Percentiles rank a stretch among this genome's conserved stretches.
phyloP scores from a whole-genome alignment of 1,140 invertebrate species.

The Pseudomyrmex cubaensis region DNA sequence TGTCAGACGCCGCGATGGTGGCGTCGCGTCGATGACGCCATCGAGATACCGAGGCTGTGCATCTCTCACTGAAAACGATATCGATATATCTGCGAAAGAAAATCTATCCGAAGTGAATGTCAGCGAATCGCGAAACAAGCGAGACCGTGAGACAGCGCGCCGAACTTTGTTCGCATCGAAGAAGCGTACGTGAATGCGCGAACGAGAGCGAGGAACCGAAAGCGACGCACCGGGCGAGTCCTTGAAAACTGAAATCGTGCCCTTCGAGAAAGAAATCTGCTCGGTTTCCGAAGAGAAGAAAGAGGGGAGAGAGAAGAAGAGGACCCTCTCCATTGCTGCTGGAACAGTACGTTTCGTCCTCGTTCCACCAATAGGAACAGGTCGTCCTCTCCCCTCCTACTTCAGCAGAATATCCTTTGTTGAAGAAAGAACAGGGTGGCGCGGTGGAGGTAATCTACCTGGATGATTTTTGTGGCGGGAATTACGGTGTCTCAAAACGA shows the following conservation, averaged over 20 bases:
- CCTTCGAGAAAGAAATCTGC: slow-evolving; percentile 85
- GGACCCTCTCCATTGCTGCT: slow-evolving; percentile 53
- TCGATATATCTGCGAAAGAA: not conserved
- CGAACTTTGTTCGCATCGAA: slow-evolving; percentile 70
- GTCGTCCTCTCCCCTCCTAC: slow-evolving; percentile 19
- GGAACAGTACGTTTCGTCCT: slow-evolving; percentile 53
- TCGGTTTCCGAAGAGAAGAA: slow-evolving; percentile 64
- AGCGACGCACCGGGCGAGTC: slow-evolving; percentile 76
- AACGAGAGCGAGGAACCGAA: slow-evolving; percentile 70
- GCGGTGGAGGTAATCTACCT: slow-evolving; percentile 83
- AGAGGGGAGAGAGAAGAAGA: slow-evolving; percentile 72
- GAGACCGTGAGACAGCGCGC: not conserved
- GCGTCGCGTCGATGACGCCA: slow-evolving; percentile 68
- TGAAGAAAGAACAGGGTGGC: slow-evolving; percentile 51
- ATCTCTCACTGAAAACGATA: not conserved
- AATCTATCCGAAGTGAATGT: too few relatives aligned
- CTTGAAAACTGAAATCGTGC: slow-evolving; percentile 86
- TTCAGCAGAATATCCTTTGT: slow-evolving; percentile 71
- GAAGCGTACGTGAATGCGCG: slow-evolving; percentile 44
- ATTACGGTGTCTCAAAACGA: slow-evolving; percentile 73
- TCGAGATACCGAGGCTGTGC: slow-evolving; percentile 49
- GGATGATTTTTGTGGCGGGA: slow-evolving; percentile 82
- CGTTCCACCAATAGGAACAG: slow-evolving; percentile 68
- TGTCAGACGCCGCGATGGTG: slow-evolving; percentile 61
- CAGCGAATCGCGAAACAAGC: not conserved